A percentile compares a stretch with the other conserved stretches of the same genome.
phyloP scores from a whole-genome alignment of 2,888 invertebrate genomes.

The Luperina nickerlii region DNA sequence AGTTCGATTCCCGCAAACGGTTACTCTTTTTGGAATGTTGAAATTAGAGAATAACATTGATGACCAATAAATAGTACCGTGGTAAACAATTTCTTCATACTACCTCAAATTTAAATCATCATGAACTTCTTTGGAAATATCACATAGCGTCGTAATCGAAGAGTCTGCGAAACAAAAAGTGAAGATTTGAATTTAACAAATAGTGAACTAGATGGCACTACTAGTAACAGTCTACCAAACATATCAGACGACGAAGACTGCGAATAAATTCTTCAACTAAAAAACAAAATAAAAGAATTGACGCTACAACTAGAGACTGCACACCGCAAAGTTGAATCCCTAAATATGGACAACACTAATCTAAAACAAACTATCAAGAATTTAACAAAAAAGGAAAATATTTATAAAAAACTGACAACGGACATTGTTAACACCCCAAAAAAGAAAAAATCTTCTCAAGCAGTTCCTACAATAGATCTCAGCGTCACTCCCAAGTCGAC shows the following conservation, averaged over 20 bases:
- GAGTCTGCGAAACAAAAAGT: conserved; percentile 14
- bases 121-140: conserved; percentile 27
- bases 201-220: no score
- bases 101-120: not conserved
- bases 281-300: conserved; percentile 19
- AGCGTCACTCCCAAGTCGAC: not conserved
- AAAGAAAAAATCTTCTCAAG: not conserved
- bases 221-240: no score
- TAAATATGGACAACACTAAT: conserved; percentile 12
- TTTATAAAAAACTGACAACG: conserved; percentile 11
- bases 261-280: not conserved
- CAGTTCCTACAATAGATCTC: conserved; percentile 3
- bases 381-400: not conserved
- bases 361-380: conserved; percentile 12
- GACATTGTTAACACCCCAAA: conserved; percentile 7
- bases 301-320: conserved; percentile 6
- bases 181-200: no score
- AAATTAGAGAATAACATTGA: no score
- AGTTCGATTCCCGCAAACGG: no score
- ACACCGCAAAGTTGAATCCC: conserved; percentile 11
- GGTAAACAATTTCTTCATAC: no score
- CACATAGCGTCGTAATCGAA: conserved; percentile 14
- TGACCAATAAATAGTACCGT: no score
- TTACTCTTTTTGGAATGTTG: no score
- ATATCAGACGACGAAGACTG: no score